Base-by-base conservation (phyloP, 2,888 invertebrate genomes). In the Elegia similella region DNA sequence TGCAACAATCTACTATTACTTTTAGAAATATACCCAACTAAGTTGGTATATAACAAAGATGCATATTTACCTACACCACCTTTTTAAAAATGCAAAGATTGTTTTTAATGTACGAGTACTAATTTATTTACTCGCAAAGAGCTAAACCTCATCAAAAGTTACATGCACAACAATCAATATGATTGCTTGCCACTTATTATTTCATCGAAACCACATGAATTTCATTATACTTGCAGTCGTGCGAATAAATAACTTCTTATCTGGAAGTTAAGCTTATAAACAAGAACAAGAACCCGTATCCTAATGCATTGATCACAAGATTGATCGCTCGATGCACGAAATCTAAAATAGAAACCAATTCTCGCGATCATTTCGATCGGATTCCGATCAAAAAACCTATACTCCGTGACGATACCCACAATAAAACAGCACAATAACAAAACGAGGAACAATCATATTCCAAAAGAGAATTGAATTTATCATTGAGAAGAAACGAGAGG, bases 401-500 rank as follows among this genome's bases (percentile, higher is more conserved):
- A 84, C 82, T 80, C 88, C 88, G 86, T 89, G 88, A 90, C 89
- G 89, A 81, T 84, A 78, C 80, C 79, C 79, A 86, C 81, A 88
- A 89, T 87, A 88, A 88, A 89, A 88, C 85, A 87, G 78, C 77
- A 82, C 81, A 86, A 85, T 76, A 84, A 87, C 86, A 90, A 90
- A 89, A 88, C 88, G 76, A 88, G 76, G 85, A 88, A 89, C 89
- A 88, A 89, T 90, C 88, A 90, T 89, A 89, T 84, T 86, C 88
- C 70, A 84, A 88, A 88, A 86, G 85, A 88, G 89, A 88, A 91
- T 90, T 89, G 90, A 90, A 91, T 89, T 89, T 90, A 91, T 91
- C 87, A 89, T 85, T 87, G 87, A 74, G 87, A 82, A 86, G 80
- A 75, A 88, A 81, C 83, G 90, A 88, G 88, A 89, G 84, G 82